Base-by-base conservation (phyloP, 2,797 vertebrate species). In the Gouania willdenowi region DNA sequence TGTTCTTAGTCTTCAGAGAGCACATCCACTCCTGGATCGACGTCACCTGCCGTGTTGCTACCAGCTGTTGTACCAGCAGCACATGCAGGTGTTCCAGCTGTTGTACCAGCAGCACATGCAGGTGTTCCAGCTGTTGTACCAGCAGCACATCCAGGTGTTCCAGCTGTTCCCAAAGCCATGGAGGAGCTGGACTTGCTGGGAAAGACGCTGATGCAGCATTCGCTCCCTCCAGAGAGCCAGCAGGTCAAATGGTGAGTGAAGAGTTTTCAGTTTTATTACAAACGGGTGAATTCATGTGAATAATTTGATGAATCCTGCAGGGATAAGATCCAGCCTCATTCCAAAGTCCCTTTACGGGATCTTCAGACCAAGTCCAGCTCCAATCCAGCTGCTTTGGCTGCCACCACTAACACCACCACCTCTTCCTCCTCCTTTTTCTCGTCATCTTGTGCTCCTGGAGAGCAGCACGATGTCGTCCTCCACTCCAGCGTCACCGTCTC, bases 171-270 rank as follows among this genome's bases (percentile, higher is more conserved):
- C 22, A 94, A 90, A 48, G 89, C 91, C 48, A 81, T 98, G 75
- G 93, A 95, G 17, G 94, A 93, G 65, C 82, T 98, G 53, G 94
- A 98, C 34, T 55, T 94, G 46, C 76, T 98, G 63, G 95, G 96
- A 31, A 97, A 97, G 83, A 92, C 91, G 0, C 77, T 98, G 46
- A 66, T 98, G 30, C 92, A 97, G 61, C 94, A 98, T 81, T 95
- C 95, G 0, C 79, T 98, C 57, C 95, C 96, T 45, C 93, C 95
- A 5, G 91, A 92, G 44, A 89, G 85, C 50, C 91, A 91, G 28
- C 95, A 97, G 85, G 88, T 98, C 66, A 93, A 93, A 88, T 98
- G 96, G 96, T 97, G 36, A 31, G 39, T 8, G 8, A 25, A 29
- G 24, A n/a, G n/a, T n/a, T n/a, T n/a, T n/a, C n/a, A n/a, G n/a